Evolutionary conservation across 2,888 invertebrate species (phyloP).

Genomic region (Stenotaenia linearis): DNA sequence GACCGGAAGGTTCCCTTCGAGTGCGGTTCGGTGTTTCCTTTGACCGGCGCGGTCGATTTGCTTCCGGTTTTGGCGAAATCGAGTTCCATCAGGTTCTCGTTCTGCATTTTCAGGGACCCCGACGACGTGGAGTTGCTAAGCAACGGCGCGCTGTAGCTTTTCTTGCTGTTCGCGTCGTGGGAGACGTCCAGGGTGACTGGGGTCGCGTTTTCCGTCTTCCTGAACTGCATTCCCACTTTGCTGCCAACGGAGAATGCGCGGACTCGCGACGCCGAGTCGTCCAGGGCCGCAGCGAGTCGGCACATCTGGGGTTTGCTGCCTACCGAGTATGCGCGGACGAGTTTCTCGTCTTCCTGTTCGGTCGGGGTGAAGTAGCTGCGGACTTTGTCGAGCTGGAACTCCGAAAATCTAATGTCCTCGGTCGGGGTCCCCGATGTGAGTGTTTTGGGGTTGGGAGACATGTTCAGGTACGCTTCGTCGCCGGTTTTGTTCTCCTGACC

Average conservation of each 20-base stretch:
- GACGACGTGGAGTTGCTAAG: constrained; percentile 42
- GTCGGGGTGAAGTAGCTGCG: constrained; percentile 62
- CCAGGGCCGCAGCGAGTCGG: constrained; percentile 37
- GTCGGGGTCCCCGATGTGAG: constrained; percentile 74
- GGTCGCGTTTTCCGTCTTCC: background rate
- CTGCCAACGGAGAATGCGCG: constrained; percentile 75
- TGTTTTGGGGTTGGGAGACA: constrained; percentile 54
- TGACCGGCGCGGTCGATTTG: no score
- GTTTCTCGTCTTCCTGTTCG: constrained; percentile 54
- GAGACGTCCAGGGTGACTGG: no score
- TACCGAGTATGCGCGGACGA: constrained; percentile 70
- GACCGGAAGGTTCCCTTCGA: background rate
- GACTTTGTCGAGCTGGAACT: constrained; percentile 75
- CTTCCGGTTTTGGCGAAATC: constrained; percentile 52
- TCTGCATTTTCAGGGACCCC: constrained; percentile 46
- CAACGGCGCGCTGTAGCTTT: constrained; percentile 65
- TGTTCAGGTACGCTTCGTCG: constrained; percentile 36
- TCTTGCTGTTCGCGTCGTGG: constrained; percentile 46
- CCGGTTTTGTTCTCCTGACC: background rate
- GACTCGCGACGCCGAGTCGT: constrained; percentile 51
- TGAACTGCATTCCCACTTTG: constrained; percentile 51
- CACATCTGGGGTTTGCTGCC: constrained; percentile 57
- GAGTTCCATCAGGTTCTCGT: constrained; percentile 73
- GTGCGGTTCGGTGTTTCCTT: background rate
- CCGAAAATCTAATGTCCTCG: constrained; percentile 62